Percentiles rank a stretch among this genome's conserved stretches.
phyloP scores from a whole-genome alignment of 2,113 vertebrate genomes.

The Elaphurus davidianus region DNA sequence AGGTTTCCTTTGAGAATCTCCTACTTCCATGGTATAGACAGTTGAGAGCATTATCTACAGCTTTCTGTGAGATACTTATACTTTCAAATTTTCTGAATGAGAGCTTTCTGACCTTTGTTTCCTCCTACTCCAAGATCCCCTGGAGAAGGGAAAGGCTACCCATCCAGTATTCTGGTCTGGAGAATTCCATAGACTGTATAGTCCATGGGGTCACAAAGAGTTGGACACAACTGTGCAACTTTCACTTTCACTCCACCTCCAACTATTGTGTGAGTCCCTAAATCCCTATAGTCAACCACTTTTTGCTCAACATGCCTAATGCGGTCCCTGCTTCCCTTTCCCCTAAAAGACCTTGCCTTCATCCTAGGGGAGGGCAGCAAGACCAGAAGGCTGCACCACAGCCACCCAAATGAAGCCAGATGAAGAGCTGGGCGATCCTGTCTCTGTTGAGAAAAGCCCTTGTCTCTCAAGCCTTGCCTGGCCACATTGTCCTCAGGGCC shows the following conservation, averaged over 20 bases:
- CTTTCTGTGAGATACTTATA: not conserved
- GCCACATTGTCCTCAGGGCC: not conserved
- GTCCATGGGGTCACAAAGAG: not conserved
- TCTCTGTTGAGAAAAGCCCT: not conserved
- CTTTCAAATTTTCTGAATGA: not conserved
- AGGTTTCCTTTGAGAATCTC: not conserved
- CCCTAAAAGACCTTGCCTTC: not conserved
- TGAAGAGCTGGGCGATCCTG: not conserved
- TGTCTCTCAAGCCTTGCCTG: not conserved
- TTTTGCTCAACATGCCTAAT: not conserved
- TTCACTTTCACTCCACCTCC: not conserved
- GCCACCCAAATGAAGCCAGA: not conserved
- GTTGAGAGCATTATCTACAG: too few relatives aligned
- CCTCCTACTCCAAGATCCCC: not conserved
- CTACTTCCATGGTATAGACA: not conserved
- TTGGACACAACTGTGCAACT: not conserved
- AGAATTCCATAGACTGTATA: not conserved
- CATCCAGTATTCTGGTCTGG: not conserved
- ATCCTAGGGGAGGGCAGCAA: not conserved
- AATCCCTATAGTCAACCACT: not conserved
- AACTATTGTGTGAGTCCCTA: not conserved
- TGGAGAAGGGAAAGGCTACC: not conserved
- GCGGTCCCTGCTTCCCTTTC: not conserved
- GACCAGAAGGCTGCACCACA: not conserved
- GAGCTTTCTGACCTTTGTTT: not conserved